Percentiles rank a stretch among this genome's conserved stretches.
Evolutionary conservation across 2,797 vertebrate species (phyloP).

Genomic region (Jordanella pulchra): DNA sequence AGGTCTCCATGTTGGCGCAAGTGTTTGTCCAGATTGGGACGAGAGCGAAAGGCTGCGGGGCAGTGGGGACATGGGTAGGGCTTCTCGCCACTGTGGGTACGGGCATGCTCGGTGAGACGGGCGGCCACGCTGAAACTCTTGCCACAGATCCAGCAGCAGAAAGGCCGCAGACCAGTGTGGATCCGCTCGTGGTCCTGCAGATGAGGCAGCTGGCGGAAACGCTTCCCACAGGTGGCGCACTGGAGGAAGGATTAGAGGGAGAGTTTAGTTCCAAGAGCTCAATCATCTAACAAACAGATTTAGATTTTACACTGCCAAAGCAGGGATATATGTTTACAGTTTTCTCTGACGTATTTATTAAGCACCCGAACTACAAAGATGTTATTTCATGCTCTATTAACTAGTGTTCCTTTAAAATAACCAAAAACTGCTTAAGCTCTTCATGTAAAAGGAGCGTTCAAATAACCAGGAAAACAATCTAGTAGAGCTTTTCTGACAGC

Average conservation of each 20-base stretch:
- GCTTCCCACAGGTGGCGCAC: conserved; percentile 81
- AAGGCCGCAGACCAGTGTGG: conserved; percentile 85
- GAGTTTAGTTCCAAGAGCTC: not conserved
- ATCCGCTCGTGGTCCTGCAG: conserved; percentile 89
- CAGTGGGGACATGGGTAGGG: conserved; percentile 86
- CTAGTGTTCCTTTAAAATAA: conserved; percentile 8
- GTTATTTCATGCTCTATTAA: conserved; percentile 2
- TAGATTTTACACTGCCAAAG: not conserved
- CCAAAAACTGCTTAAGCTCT: conserved; percentile 3
- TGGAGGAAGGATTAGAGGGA: conserved; percentile 41
- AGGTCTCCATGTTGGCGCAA: conserved; percentile 72
- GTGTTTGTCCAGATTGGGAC: conserved; percentile 85
- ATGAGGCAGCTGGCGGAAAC: conserved; percentile 84
- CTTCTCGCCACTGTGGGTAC: conserved; percentile 89
- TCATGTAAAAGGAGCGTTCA: not conserved
- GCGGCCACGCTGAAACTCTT: conserved; percentile 91
- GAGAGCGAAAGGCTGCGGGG: conserved; percentile 86
- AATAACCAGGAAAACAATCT: not conserved
- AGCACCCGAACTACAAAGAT: not conserved
- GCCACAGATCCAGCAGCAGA: conserved; percentile 89
- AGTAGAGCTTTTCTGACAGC: not conserved
- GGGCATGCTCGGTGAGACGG: conserved; percentile 89
- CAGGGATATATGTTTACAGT: not conserved
- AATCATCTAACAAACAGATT: not conserved
- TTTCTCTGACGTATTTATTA: not conserved